phyloP scores from a whole-genome alignment of 2,113 vertebrate genomes.

The Tetrax tetrax region DNA sequence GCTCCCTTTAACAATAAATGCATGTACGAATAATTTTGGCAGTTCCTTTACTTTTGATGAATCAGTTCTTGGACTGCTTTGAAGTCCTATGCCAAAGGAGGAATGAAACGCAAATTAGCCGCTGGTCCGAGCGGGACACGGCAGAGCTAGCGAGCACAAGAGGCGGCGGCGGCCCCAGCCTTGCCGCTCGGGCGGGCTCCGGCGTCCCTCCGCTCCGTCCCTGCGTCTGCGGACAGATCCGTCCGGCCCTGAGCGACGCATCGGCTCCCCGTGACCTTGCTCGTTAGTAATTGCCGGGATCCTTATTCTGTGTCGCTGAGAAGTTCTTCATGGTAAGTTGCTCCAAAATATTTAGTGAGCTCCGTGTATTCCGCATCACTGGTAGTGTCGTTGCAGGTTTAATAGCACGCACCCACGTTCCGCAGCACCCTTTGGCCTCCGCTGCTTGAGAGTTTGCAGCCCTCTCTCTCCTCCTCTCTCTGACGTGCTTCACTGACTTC shows the following conservation, averaged over 20 bases:
- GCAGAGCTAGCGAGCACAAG: background rate
- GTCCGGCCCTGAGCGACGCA: background rate
- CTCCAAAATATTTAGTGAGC: background rate
- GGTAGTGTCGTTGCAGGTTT: background rate
- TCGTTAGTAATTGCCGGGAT: background rate
- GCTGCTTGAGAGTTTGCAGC: background rate
- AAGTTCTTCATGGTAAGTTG: slow-evolving; percentile 18
- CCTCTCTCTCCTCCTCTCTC: background rate
- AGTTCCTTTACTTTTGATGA: slow-evolving; percentile 56
- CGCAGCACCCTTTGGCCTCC: background rate
- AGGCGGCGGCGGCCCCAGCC: fast-evolving
- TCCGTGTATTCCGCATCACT: background rate
- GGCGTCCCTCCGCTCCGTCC: background rate
- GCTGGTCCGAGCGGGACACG: background rate
- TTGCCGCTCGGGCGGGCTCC: background rate
- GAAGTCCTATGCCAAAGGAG: slow-evolving; percentile 50
- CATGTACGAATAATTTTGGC: slow-evolving; percentile 60
- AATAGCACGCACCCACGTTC: background rate
- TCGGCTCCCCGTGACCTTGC: background rate
- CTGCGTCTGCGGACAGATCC: background rate
- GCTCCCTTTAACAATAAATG: slow-evolving; percentile 69
- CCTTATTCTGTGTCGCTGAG: background rate
- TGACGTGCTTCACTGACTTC: slow-evolving; percentile 27
- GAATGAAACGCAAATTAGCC: background rate
- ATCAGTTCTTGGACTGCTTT: slow-evolving; percentile 29